phyloP scores from a whole-genome alignment of 2,113 vertebrate genomes.

The Neoarius graeffei region DNA sequence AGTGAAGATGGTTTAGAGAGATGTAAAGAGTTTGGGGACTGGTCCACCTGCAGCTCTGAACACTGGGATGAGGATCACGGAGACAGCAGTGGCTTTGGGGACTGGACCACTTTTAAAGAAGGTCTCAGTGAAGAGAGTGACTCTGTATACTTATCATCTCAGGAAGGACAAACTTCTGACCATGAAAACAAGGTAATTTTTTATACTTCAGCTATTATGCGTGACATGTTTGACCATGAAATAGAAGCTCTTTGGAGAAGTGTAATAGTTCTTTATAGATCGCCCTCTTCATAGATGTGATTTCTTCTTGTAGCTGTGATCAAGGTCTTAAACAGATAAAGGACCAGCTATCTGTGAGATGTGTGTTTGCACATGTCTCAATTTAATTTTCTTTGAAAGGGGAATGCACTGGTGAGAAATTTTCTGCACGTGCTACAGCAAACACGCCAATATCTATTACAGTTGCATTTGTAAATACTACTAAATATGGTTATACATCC shows the following conservation, averaged over 20 bases:
- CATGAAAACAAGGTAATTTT: constrained; percentile 37
- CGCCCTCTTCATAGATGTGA: too few relatives aligned
- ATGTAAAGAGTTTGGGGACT: constrained; percentile 32
- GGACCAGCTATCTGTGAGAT: not conserved
- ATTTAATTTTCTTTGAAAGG: not conserved
- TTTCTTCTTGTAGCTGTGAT: too few relatives aligned
- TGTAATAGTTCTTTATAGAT: too few relatives aligned
- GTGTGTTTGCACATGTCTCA: not conserved
- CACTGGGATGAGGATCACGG: constrained; percentile 8
- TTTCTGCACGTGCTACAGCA: not conserved
- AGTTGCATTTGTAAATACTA: not conserved
- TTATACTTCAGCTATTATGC: not conserved
- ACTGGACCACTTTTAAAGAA: constrained; percentile 39
- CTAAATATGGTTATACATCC: not conserved
- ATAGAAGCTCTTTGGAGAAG: not conserved
- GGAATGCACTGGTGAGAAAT: too few relatives aligned
- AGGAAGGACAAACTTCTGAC: not conserved
- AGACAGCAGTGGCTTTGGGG: constrained; percentile 25
- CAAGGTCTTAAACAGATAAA: not conserved
- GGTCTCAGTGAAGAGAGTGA: constrained; percentile 5
- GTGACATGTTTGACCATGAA: not conserved
- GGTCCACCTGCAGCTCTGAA: constrained; percentile 33
- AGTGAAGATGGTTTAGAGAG: constrained; percentile 37
- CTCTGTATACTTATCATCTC: not conserved
- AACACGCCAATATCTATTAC: not conserved